phyloP scores from a whole-genome alignment of 2,113 vertebrate species.

The Talpa occidentalis region DNA sequence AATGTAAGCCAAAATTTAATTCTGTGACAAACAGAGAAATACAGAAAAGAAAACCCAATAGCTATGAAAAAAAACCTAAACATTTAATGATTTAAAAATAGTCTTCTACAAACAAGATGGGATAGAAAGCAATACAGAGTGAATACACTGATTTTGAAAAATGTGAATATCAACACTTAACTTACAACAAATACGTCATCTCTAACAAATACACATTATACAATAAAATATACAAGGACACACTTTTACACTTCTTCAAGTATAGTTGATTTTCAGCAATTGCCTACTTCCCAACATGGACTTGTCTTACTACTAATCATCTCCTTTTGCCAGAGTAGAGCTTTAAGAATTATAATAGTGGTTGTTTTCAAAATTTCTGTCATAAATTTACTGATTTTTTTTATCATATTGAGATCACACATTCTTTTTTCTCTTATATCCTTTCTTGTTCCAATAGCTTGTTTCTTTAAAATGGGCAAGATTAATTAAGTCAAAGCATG shows the following conservation, averaged over 20 bases:
- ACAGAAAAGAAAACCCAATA: conserved; percentile 61
- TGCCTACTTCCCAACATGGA: not conserved
- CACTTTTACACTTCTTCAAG: conserved; percentile 19
- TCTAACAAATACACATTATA: conserved; percentile 58
- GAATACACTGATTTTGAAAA: conserved; percentile 72
- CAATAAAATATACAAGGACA: conserved; percentile 42
- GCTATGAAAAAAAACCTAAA: conserved; percentile 67
- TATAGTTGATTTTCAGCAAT: conserved; percentile 30
- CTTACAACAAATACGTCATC: conserved; percentile 57
- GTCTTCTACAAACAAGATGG: conserved; percentile 76
- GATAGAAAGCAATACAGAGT: conserved; percentile 64
- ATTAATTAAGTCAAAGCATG: conserved; percentile 51
- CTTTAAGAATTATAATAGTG: not conserved
- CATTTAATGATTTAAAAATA: conserved; percentile 80
- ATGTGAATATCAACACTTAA: conserved; percentile 47
- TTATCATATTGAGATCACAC: not conserved
- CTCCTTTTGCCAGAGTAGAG: conserved; percentile 3
- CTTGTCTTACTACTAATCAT: not conserved
- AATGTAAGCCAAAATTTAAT: conserved; percentile 33
- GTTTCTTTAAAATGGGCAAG: not conserved
- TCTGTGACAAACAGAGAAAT: conserved; percentile 36
- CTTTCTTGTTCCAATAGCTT: conserved; percentile 36
- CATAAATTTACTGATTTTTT: not conserved
- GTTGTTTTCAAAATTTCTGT: conserved; percentile 17
- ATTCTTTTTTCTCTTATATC: conserved; percentile 34